A percentile compares a stretch with the other conserved stretches of the same genome.
Conservation (phyloP, 2,888 invertebrate species). For the Suillia variegata region DNA sequence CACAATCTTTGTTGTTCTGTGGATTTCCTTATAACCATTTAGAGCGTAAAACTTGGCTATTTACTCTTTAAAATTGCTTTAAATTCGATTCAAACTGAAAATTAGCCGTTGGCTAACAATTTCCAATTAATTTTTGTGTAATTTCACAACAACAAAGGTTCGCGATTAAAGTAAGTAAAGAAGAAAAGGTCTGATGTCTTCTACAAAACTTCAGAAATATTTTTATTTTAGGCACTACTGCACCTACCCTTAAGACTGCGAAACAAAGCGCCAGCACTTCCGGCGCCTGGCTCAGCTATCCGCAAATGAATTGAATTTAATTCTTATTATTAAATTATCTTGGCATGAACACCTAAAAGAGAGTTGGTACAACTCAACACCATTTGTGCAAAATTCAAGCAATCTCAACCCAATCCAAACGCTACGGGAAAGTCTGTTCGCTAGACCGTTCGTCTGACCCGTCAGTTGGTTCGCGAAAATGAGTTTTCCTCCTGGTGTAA, state of each 20-base stretch:
- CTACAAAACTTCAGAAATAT: too few species aligned
- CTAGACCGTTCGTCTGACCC: too few species aligned
- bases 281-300: conserved; percentile 32
- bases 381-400: too few species aligned
- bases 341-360: conserved; percentile 58
- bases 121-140: conserved; percentile 13
- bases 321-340: conserved; percentile 58
- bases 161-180: conserved; percentile 28
- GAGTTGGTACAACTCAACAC: too few species aligned
- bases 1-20: not conserved
- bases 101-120: conserved; percentile 25
- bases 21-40: too few species aligned
- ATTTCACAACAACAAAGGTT: conserved; percentile 8
- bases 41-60: not conserved
- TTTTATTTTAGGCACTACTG: conserved; percentile 32
- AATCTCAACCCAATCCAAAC: not conserved
- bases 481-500: conserved; percentile 36
- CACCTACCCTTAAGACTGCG: not conserved
- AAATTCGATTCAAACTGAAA: conserved; percentile 10
- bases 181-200: conserved; percentile 51
- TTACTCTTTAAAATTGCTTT: not conserved
- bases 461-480: conserved; percentile 9
- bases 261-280: too few species aligned
- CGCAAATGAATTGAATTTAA: conserved; percentile 58
- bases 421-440: not conserved